A percentile compares a stretch with the other conserved stretches of the same genome.
Conservation (phyloP, 1,140 invertebrate genomes). For the Drosophila novamexicana region DNA sequence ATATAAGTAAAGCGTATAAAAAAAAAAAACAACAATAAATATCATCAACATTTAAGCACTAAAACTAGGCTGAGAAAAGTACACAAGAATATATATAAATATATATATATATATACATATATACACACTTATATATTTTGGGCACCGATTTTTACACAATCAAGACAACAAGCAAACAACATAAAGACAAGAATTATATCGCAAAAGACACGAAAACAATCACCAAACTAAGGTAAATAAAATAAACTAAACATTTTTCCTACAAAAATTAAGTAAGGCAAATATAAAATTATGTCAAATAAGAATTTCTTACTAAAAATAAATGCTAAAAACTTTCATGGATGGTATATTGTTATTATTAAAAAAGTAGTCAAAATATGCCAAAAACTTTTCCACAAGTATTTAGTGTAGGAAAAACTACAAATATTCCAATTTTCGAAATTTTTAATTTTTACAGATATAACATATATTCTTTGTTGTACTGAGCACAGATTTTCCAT, state of each 20-base stretch:
- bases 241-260: background rate
- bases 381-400: no score
- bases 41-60: conserved; percentile 33
- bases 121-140: conserved; percentile 72
- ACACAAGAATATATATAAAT: conserved; percentile 17
- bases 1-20: conserved; percentile 43
- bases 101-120: conserved; percentile 33
- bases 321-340: no score
- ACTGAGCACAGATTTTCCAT: no score
- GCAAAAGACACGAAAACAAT: conserved; percentile 79
- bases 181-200: conserved; percentile 62
- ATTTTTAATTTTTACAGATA: no score
- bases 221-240: conserved; percentile 77
- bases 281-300: background rate
- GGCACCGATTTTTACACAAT: conserved; percentile 73
- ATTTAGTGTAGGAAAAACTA: no score
- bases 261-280: background rate
- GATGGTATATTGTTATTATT: no score
- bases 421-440: no score
- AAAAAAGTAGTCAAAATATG: no score
- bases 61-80: conserved; percentile 24
- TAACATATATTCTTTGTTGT: no score
- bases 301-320: background rate
- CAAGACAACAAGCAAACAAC: conserved; percentile 44
- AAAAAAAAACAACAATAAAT: conserved; percentile 23